phyloP scores from a whole-genome alignment of 2,797 vertebrate genomes.

The Capromys pilorides region DNA sequence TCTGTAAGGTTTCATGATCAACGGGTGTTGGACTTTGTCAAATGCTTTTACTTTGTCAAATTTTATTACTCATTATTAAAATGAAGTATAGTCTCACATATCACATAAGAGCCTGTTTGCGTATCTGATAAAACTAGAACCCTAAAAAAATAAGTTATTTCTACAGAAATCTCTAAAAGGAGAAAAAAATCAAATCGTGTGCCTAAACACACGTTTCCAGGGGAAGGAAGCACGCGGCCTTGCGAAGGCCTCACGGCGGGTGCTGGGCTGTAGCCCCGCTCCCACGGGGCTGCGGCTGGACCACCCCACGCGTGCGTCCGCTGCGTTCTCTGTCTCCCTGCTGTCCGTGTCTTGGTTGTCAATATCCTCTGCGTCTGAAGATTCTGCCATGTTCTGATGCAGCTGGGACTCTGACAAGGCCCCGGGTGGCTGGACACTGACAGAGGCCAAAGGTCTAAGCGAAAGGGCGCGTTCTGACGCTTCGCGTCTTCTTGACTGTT shows the following conservation, averaged over 20 bases:
- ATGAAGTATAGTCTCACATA: conserved; percentile 70
- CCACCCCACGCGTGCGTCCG: conserved; percentile 92
- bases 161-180: conserved; percentile 83
- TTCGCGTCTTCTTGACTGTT: conserved; percentile 93
- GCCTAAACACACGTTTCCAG: conserved; percentile 79
- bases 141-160: conserved; percentile 83
- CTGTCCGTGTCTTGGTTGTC: conserved; percentile 91
- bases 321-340: conserved; percentile 88
- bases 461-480: conserved; percentile 96
- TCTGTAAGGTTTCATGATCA: too few relatives aligned
- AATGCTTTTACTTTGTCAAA: too few relatives aligned
- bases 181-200: conserved; percentile 77
- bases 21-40: too few relatives aligned
- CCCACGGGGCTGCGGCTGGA: conserved; percentile 92
- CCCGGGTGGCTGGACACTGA: conserved; percentile 95
- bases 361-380: conserved; percentile 94
- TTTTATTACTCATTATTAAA: conserved; percentile 55
- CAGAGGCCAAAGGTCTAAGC: conserved; percentile 92
- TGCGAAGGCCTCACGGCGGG: conserved; percentile 84
- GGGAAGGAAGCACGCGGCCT: conserved; percentile 57
- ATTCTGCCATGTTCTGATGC: conserved; percentile 89
- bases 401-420: conserved; percentile 91
- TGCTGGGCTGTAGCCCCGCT: conserved; percentile 84
- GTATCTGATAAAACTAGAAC: conserved; percentile 82
- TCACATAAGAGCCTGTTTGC: conserved; percentile 74